phyloP scores from a whole-genome alignment of 2,797 vertebrate species.

The Rhinichthys osculus region DNA sequence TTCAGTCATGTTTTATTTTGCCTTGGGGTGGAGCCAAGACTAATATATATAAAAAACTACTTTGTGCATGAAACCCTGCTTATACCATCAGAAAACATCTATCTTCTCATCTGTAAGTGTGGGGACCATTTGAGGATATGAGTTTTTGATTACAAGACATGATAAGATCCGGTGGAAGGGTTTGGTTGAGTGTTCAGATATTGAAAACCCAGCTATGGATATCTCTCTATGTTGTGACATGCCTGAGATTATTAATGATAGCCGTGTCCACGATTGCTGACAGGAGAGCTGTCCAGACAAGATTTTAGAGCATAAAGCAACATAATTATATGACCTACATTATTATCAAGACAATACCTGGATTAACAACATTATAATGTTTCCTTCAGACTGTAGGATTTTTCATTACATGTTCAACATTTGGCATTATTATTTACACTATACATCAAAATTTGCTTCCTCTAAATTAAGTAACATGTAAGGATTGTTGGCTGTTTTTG shows the following conservation, averaged over 20 bases:
- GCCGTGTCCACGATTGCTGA: slow-evolving; percentile 20
- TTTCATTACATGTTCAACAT: background rate
- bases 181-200: slow-evolving; percentile 3
- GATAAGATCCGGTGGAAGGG: slow-evolving; percentile 68
- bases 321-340: slow-evolving; percentile 9
- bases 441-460: background rate
- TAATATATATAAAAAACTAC: background rate
- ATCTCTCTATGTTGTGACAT: slow-evolving; percentile 4
- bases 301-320: slow-evolving; percentile 19
- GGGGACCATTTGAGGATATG: slow-evolving; percentile 82
- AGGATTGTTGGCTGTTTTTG: background rate
- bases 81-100: background rate
- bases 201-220: slow-evolving; percentile 1
- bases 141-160: slow-evolving; percentile 75
- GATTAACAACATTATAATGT: slow-evolving; percentile 2
- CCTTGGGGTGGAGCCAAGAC: background rate
- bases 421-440: background rate
- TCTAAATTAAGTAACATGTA: background rate
- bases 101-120: background rate
- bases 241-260: slow-evolving; percentile 26
- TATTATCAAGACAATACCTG: slow-evolving; percentile 13
- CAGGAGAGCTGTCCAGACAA: slow-evolving; percentile 25
- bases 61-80: background rate
- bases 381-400: slow-evolving; percentile 26
- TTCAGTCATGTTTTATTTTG: background rate